phyloP scores from a whole-genome alignment of 2,113 vertebrate species.

The Formicarius rufipectus region DNA sequence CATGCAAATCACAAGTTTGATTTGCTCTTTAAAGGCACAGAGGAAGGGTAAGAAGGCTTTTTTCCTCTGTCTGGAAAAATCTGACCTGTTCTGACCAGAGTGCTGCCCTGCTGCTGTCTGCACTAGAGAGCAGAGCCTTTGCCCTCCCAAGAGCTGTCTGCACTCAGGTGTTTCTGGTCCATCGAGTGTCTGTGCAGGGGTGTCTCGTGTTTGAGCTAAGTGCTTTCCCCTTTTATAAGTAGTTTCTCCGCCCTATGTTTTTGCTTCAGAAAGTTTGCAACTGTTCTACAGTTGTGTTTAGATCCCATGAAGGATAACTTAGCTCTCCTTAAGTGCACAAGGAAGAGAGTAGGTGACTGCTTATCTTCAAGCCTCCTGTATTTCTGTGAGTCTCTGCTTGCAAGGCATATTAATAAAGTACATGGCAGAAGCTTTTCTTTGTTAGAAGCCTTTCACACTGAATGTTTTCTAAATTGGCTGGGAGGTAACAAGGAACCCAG shows the following conservation, averaged over 20 bases:
- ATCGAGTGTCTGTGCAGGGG: fast-evolving
- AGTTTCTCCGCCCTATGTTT: not conserved
- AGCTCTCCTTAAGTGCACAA: not conserved
- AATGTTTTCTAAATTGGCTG: slow-evolving; percentile 1
- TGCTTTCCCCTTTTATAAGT: not conserved
- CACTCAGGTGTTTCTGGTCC: not conserved
- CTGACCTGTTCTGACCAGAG: not conserved
- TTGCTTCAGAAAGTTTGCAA: not conserved
- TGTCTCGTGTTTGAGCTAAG: not conserved
- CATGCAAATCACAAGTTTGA: not conserved
- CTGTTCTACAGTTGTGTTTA: not conserved
- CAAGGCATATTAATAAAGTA: not conserved
- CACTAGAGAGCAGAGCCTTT: not conserved
- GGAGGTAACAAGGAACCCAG: not conserved
- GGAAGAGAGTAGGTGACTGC: not conserved
- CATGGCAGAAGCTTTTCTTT: not conserved
- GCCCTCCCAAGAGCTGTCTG: not conserved
- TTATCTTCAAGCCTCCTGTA: not conserved
- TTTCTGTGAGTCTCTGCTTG: not conserved
- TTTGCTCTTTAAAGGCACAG: not conserved
- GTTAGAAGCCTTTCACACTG: not conserved
- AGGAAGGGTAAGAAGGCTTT: not conserved
- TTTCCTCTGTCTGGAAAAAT: not conserved
- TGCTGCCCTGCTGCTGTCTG: not conserved
- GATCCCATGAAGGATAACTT: not conserved